Conservation (phyloP, 1,140 invertebrate species). For the Drosophila lini region DNA sequence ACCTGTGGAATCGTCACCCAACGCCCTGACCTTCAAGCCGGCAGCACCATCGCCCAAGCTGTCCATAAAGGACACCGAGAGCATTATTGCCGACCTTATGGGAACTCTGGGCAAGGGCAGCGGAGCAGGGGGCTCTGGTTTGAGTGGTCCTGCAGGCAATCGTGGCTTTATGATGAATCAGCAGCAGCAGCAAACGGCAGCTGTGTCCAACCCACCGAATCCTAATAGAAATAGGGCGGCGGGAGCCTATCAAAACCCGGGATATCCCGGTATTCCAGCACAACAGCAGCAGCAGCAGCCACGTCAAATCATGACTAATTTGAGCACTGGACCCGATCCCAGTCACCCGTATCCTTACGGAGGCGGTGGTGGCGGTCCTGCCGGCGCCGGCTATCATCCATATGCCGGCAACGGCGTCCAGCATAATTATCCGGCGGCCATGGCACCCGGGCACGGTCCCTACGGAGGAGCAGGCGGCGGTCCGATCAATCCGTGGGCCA, state of each 20-base stretch:
- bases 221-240: neutral
- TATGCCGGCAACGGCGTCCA: constrained; percentile 25
- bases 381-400: constrained; percentile 40
- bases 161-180: constrained; percentile 36
- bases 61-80: constrained; percentile 86
- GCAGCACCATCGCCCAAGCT: constrained; percentile 74
- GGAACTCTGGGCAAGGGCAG: constrained; percentile 85
- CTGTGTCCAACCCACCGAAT: neutral
- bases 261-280: constrained; percentile 6
- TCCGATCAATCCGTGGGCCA: constrained; percentile 60
- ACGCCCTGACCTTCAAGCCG: constrained; percentile 75
- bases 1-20: constrained; percentile 49
- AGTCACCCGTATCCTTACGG: constrained; percentile 8
- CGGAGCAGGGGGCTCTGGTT: neutral
- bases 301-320: neutral
- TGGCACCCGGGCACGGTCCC: neutral
- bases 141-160: constrained; percentile 41
- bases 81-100: constrained; percentile 88
- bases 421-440: constrained; percentile 22
- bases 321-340: constrained; percentile 12
- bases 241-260: constrained; percentile 3
- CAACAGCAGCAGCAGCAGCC: constrained; percentile 27
- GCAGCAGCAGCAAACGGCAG: constrained; percentile 23
- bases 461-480: neutral
- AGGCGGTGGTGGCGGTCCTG: neutral